Percentiles rank a stretch among this genome's conserved stretches.
Evolutionary conservation across 2,113 vertebrate species (phyloP).

Genomic region (Syrrhaptes paradoxus): DNA sequence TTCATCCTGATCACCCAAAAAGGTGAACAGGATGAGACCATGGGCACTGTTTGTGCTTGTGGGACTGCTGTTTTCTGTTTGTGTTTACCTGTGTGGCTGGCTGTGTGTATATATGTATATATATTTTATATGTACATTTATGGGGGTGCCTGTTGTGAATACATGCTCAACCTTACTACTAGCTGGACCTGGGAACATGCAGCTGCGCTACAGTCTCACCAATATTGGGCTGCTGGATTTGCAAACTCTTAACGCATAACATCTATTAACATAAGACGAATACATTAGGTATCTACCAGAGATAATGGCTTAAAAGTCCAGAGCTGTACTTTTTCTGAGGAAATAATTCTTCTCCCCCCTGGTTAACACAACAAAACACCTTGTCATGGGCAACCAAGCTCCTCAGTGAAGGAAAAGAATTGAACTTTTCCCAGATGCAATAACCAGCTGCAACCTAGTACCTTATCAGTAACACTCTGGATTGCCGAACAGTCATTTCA

Average conservation of each 20-base stretch:
- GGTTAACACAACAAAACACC: neutral
- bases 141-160: accelerated
- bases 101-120: neutral
- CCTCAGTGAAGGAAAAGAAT: neutral
- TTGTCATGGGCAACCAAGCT: neutral
- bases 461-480: neutral
- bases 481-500: no score
- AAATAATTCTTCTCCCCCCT: neutral
- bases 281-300: neutral
- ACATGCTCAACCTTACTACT: neutral
- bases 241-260: neutral
- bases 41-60: neutral
- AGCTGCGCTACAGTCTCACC: neutral
- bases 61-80: neutral
- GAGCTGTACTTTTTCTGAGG: neutral
- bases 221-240: neutral
- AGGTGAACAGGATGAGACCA: neutral
- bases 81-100: neutral
- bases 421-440: neutral
- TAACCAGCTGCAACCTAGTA: neutral
- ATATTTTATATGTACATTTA: neutral
- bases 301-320: neutral
- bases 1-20: neutral
- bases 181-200: neutral
- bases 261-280: neutral